Evolutionary conservation across 2,797 vertebrate genomes (phyloP), one percentile per base, ranked within the genome.

Genomic region (Acrossocheilus fasciatus): DNA sequence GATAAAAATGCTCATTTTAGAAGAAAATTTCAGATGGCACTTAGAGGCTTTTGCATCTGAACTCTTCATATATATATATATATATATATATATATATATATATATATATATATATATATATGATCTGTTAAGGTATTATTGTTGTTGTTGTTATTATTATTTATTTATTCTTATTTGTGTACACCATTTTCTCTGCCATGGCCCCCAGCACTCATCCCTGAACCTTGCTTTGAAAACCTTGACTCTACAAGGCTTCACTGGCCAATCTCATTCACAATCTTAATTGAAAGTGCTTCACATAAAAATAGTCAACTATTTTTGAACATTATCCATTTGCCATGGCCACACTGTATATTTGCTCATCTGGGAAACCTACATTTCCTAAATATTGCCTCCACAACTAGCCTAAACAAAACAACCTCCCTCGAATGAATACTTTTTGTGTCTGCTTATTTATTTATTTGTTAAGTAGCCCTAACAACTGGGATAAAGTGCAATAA

Each of bases 401-500:
- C 26, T 26, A 26, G 26, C 26, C 39, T 62, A 62, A 43, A 26
- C 39, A 79, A 41, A 77, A 39, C 18, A 6, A 45, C n/a, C 41
- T 41, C 2, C n/a, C 57, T 64, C 77, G 26, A 64, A 45, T 79
- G 20, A 45, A 45, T 45, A 64, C 26, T 26, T 79, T 7, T 6
- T 1, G 45, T 11, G 57, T 30, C 39, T 20, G 10, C 45, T 45
- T 45, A 64, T 64, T 79, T 79, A 62, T 79, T 62, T 62, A 45
- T 17, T 45, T 18, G 39, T 45, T 45, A 45, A 45, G n/a, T 64
- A 79, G 15, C n/a, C n/a, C 0, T 26, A 79, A 62, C 45, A 45
- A 45, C 14, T 62, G 0, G 77, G 54, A 79, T 79, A 62, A 79
- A 62, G 54, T 79, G 57, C 57, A 18, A 41, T 79, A 64, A 79